Conservation (phyloP, 2,888 invertebrate species). For the Oegoconia quadripuncta region DNA sequence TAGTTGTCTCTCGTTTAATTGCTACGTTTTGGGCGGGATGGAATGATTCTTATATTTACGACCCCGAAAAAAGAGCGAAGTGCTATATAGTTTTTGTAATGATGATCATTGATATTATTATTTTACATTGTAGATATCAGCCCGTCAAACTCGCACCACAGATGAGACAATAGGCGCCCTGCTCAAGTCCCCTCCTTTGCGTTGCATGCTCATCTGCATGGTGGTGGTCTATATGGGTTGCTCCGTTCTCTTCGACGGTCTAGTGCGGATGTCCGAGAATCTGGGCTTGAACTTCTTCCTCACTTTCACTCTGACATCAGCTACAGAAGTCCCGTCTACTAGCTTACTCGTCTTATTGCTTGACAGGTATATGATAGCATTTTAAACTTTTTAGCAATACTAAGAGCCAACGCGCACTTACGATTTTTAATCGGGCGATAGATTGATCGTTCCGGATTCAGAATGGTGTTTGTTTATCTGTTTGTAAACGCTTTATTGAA, state of each 20-base stretch:
- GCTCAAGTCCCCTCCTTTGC: slow-evolving; percentile 45
- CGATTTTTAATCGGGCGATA: too few species aligned
- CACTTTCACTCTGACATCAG: slow-evolving; percentile 62
- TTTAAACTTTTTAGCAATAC: slow-evolving; percentile 9
- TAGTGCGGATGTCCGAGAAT: slow-evolving; percentile 65
- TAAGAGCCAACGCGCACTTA: not conserved
- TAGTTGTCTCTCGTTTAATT: too few species aligned
- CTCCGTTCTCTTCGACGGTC: slow-evolving; percentile 61
- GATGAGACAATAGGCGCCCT: slow-evolving; percentile 47
- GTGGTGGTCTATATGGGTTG: slow-evolving; percentile 57
- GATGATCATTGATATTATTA: not conserved
- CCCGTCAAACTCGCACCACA: slow-evolving; percentile 43
- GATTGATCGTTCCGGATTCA: too few species aligned
- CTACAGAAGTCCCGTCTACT: slow-evolving; percentile 66
- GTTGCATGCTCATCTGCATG: slow-evolving; percentile 47
- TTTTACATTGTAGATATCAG: slow-evolving; percentile 40
- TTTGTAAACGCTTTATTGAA: too few species aligned
- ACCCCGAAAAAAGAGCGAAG: not conserved
- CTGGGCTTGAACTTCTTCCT: slow-evolving; percentile 67
- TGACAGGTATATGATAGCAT: slow-evolving; percentile 48
- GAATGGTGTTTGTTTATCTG: too few species aligned
- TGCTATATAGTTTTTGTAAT: not conserved
- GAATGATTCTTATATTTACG: too few species aligned
- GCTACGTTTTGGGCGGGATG: too few species aligned
- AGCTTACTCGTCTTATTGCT: slow-evolving; percentile 52